phyloP scores from a whole-genome alignment of 2,888 invertebrate genomes.

The Hermaeophaga mercurialis region DNA sequence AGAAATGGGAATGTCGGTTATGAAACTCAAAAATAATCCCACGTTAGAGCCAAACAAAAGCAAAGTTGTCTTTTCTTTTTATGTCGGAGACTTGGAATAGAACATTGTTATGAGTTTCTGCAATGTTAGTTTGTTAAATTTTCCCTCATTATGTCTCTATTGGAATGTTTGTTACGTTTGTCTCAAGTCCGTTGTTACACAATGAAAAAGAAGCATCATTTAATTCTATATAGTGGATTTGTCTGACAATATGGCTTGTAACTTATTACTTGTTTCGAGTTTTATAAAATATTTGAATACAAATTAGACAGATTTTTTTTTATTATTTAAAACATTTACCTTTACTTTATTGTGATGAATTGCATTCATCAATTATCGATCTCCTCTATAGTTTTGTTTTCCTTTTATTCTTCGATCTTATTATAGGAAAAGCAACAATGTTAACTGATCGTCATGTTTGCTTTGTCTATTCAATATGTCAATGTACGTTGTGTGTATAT shows the following conservation, averaged over 20 bases:
- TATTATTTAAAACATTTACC: too few relatives aligned
- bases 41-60: constrained; percentile 38
- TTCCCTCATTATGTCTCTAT: constrained; percentile 17
- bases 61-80: constrained; percentile 34
- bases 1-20: constrained; percentile 41
- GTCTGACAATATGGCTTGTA: too few relatives aligned
- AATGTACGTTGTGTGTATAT: constrained; percentile 12
- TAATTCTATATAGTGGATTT: too few relatives aligned
- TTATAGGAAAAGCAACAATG: not conserved
- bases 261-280: too few relatives aligned
- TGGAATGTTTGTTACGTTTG: constrained; percentile 10
- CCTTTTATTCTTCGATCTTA: not conserved
- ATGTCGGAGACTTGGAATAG: constrained; percentile 21
- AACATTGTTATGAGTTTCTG: constrained; percentile 24
- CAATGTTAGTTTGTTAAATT: constrained; percentile 19
- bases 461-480: constrained; percentile 20
- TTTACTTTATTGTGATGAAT: too few relatives aligned
- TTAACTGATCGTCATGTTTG: constrained; percentile 13
- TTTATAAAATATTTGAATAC: too few relatives aligned
- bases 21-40: constrained; percentile 43
- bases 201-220: not conserved
- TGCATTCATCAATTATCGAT: too few relatives aligned
- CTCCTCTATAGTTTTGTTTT: not conserved
- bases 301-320: too few relatives aligned
- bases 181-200: not conserved